Percentiles rank a stretch among this genome's conserved stretches.
These are phyloP conservation scores for Apis cerana DNA, from an alignment of 1,140 invertebrate species.

Conservation along the genomic window DNA sequence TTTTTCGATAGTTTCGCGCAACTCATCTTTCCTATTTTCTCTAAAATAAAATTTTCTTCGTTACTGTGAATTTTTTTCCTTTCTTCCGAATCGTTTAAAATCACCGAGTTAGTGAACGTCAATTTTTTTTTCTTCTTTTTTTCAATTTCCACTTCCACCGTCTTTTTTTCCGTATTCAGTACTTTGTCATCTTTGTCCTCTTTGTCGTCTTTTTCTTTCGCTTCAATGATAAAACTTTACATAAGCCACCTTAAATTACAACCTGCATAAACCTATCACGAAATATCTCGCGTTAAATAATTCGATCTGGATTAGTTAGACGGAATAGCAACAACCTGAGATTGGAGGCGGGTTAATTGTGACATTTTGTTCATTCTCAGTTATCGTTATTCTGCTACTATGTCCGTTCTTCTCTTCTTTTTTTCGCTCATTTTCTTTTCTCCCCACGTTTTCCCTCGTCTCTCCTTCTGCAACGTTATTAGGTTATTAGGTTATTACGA, in stretches of 20 bases:
- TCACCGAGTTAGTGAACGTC: not conserved
- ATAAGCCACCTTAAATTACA: not conserved
- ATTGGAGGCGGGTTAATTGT: not conserved
- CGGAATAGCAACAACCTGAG: slow-evolving; percentile 1
- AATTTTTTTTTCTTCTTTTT: too few species aligned
- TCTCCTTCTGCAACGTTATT: slow-evolving; percentile 15
- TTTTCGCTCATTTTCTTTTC: not conserved
- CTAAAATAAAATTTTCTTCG: not conserved
- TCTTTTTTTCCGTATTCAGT: too few species aligned
- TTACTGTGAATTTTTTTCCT: too few species aligned
- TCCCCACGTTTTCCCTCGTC: not conserved
- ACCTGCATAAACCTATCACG: not conserved
- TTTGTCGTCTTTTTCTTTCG: not conserved
- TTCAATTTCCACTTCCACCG: not conserved
- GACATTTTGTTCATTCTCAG: not conserved
- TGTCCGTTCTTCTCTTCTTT: not conserved
- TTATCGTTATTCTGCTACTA: too few species aligned
- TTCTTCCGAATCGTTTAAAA: not conserved
- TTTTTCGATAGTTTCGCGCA: not conserved
- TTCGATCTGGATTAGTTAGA: slow-evolving; percentile 1
- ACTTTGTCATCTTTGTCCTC: too few species aligned
- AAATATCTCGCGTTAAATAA: not conserved
- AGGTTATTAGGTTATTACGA: too few species aligned
- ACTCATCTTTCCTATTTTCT: not conserved
- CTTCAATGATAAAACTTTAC: not conserved